Percentiles rank a stretch among this genome's conserved stretches.
These are phyloP conservation scores for Uloborus plumipes DNA, from an alignment of 2,888 invertebrate species.

Conservation along the genomic window DNA sequence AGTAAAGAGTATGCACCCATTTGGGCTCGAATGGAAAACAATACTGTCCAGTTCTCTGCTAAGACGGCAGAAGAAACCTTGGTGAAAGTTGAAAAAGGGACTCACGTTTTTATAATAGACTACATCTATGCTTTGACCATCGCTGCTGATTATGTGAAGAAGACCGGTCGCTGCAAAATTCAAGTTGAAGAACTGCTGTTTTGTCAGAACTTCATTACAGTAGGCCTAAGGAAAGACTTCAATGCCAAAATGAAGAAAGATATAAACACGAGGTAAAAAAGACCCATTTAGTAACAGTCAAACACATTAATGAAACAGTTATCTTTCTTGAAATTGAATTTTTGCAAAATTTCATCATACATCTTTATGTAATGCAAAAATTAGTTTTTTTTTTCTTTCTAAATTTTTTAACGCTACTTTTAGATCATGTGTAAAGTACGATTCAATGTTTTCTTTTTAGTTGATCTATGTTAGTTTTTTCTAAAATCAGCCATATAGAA, in stretches of 20 bases:
- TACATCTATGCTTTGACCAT: conserved; percentile 30
- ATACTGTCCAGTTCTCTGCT: conserved; percentile 18
- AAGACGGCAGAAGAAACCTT: conserved; percentile 15
- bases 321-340: no score
- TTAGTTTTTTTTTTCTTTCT: no score
- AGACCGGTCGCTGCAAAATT: conserved; percentile 15
- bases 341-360: no score
- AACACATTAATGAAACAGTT: no score
- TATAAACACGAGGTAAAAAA: conserved; percentile 20
- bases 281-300: no score
- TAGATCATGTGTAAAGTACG: no score
- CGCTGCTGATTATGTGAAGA: conserved; percentile 13
- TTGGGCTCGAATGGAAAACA: conserved; percentile 35
- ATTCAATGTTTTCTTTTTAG: no score
- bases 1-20: conserved; percentile 15
- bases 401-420: no score
- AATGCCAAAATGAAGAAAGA: not conserved
- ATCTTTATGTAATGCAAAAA: no score
- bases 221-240: conserved; percentile 22
- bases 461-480: no score
- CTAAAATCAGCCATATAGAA: no score
- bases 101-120: conserved; percentile 35
- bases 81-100: conserved; percentile 24
- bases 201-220: conserved; percentile 30
- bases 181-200: conserved; percentile 30